Evolutionary conservation across 2,113 vertebrate species (phyloP).

Genomic region (Micromys minutus): DNA sequence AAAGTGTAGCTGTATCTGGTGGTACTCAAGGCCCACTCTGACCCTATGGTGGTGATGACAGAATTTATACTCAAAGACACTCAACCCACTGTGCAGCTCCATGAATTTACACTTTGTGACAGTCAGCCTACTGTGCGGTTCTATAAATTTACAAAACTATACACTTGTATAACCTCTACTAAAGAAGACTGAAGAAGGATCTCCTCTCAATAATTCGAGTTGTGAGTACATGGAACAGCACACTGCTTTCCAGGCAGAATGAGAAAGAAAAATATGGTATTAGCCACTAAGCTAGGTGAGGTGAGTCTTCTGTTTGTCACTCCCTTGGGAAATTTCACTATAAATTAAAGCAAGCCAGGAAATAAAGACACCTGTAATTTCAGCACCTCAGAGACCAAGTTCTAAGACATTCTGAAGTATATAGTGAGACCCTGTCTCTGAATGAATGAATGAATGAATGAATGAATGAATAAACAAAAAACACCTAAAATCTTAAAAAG

Average conservation of each 20-base stretch:
- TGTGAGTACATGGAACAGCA: background rate
- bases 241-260: conserved; percentile 27
- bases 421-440: background rate
- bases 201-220: background rate
- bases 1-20: background rate
- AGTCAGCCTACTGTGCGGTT: background rate
- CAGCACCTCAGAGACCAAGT: background rate
- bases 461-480: background rate
- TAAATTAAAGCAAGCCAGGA: background rate
- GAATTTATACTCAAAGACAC: background rate
- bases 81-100: background rate
- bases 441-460: too few species aligned
- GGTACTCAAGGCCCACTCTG: background rate
- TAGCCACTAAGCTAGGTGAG: conserved; percentile 3
- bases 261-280: conserved; percentile 30
- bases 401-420: background rate
- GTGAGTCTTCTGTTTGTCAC: background rate
- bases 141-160: background rate
- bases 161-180: background rate
- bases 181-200: background rate
- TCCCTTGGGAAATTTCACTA: conserved; percentile 6
- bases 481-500: background rate
- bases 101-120: background rate
- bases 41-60: too few species aligned
- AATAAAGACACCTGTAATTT: background rate